Base-by-base conservation (phyloP, 2,888 invertebrate species). In the Opisthograptis luteolata region DNA sequence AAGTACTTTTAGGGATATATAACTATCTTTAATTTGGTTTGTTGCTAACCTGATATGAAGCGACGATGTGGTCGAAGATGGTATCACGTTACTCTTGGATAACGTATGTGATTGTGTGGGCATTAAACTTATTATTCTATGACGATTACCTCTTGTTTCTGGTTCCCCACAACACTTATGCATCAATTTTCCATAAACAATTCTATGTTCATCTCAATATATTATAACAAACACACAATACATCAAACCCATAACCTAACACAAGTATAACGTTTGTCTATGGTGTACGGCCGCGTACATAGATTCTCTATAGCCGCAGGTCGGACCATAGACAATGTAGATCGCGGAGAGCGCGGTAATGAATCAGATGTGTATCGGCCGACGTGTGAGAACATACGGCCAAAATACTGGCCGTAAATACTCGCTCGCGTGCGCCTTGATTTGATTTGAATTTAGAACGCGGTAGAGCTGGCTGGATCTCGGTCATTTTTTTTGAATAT, bases 311-410 rank as follows among this genome's bases (percentile, higher is more conserved):
- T 62, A 59, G 58, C 53, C 60, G 55, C 58, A 53, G 58, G 58
- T 58, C 54, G 54, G 54, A 55, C 55, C 55, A 76, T 74, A 79
- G 77, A 76, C 76, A 83, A 80, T 80, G 76, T 81, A 79, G 83
- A 82, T 81, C 76, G 72, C 72, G 68, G 68, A 68, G 67, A 67
- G 73, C 71, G 76, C 68, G 73, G 88, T 86, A 87, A 89, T 89
- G 89, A 89, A 89, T 89, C 89, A 89, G 89, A 89, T 89, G 83
- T 85, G 87, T 89, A 88, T 88, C 87, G 79, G 44, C 52, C 68
- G 87, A 86, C 87, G 88, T 88, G 89, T 88, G 89, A 84, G 88
- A 89, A 88, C 89, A 88, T 84, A 87, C 87, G 87, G 84, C 87
- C 87, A 65, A 91, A 91, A 91, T 90, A 89, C 86, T 75, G 70